Evolutionary conservation across 2,113 vertebrate genomes (phyloP), one percentile per base, ranked within the genome.

Genomic region (Platichthys flesus): DNA sequence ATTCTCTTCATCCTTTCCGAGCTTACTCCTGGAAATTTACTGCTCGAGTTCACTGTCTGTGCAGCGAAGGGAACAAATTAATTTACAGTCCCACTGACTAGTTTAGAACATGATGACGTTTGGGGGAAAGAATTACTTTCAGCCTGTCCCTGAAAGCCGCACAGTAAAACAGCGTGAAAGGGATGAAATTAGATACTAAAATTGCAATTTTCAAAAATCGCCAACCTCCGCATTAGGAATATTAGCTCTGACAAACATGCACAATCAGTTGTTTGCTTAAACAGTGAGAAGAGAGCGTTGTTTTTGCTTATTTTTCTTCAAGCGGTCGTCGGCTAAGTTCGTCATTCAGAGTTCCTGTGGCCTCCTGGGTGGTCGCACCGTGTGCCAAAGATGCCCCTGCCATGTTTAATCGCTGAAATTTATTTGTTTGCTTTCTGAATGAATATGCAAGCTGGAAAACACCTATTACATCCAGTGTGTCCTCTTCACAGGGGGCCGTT

Each of bases 391-490:
- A 90, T 92, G 89, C 86, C 82, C 80, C 82, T n/a, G 42, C 64
- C 49, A 37, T 93, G 89, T 94, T 93, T 93, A 92, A 90, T 92
- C 90, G 85, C 64, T 55, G 66, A 84, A 76, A 83, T 92, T 90
- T 94, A 92, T 93, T 94, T 93, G 89, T 94, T 93, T 94, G 89
- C 81, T 74, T 90, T 93, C 67, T 74, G 89, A 85, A 91, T 88
- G 86, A 93, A 93, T 92, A 93, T 91, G 91, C 89, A 90, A 71
- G 77, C 83, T 92, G 88, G 91, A 92, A 94, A 71, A 93, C 73
- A 74, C 79, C 67, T 78, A 91, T 94, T 87, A 84, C 84, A 79
- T 85, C 82, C 47, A 81, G 83, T 75, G 87, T 73, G 71, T 89
- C 88, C 82, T 87, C 78, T 56, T 91, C 68, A 94, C 91, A 93